Percentiles rank a stretch among this genome's conserved stretches.
phyloP scores from a whole-genome alignment of 1,140 invertebrate species.

The Nasonia vitripennis region DNA sequence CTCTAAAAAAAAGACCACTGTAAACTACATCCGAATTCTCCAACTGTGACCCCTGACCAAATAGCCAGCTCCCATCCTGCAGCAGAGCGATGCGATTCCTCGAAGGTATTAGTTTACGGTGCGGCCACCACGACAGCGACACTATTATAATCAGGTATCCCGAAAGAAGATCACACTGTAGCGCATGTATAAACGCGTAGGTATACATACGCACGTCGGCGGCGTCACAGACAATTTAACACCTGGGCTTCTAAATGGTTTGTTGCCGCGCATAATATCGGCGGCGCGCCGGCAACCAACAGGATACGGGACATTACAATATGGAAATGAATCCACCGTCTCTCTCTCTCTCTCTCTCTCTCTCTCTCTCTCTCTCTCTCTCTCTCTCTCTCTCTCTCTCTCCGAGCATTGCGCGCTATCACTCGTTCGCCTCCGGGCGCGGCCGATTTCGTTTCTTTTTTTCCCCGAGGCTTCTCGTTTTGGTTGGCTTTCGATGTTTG shows the following conservation, averaged over 20 bases:
- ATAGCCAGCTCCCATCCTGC: background rate
- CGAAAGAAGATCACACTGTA: background rate
- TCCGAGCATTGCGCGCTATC: constrained; percentile 52
- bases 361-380: constrained; percentile 36
- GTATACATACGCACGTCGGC: constrained; percentile 56
- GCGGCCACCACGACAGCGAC: too few relatives aligned
- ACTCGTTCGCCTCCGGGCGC: constrained; percentile 61
- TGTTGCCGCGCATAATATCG: constrained; percentile 72
- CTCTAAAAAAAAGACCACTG: background rate
- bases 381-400: constrained; percentile 55
- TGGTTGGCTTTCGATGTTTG: background rate
- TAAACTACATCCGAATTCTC: background rate
- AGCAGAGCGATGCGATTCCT: background rate
- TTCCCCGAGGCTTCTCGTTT: background rate
- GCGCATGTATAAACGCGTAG: background rate
- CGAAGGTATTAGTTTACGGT: background rate
- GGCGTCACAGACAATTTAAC: constrained; percentile 75
- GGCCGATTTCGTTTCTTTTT: constrained; percentile 65
- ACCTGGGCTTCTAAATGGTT: constrained; percentile 74
- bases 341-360: constrained; percentile 39
- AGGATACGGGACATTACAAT: constrained; percentile 74
- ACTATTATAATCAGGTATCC: background rate
- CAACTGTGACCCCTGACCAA: background rate
- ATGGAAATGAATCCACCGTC: constrained; percentile 71
- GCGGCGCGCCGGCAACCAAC: constrained; percentile 61